A percentile compares a stretch with the other conserved stretches of the same genome.
Conservation (phyloP, 2,888 invertebrate genomes). For the Ecliptopera silaceata region DNA sequence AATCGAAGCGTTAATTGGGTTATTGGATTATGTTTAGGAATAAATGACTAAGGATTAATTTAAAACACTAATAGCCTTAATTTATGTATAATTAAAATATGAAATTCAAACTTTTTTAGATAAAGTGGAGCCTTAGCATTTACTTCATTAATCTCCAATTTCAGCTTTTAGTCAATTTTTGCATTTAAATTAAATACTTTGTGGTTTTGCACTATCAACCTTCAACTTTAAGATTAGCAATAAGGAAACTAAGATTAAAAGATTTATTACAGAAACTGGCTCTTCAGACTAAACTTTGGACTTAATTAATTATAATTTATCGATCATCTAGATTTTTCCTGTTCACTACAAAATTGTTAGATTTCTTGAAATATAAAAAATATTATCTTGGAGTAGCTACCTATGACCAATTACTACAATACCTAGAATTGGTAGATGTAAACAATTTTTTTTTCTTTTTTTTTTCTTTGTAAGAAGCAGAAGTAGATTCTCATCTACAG, state of each 20-base stretch:
- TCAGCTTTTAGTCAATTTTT: neutral
- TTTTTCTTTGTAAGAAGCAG: too few species aligned
- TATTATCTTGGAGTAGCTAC: neutral
- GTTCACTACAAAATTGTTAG: neutral
- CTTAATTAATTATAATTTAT: neutral
- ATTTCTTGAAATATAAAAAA: neutral
- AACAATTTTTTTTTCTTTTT: too few species aligned
- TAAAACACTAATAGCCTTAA: too few species aligned
- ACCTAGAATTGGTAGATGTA: too few species aligned
- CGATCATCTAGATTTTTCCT: conserved; percentile 9
- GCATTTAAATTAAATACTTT: neutral
- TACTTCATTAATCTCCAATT: too few species aligned
- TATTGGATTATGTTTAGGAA: too few species aligned
- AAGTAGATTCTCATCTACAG: too few species aligned
- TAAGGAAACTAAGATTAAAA: conserved; percentile 3
- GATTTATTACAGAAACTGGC: conserved; percentile 7
- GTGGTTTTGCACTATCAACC: neutral
- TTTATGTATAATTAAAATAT: too few species aligned
- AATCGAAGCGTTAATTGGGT: too few species aligned
- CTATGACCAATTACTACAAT: neutral
- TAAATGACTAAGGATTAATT: too few species aligned
- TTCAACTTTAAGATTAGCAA: conserved; percentile 12
- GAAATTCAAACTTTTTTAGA: too few species aligned
- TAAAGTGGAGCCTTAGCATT: too few species aligned
- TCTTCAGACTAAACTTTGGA: neutral